Conservation (phyloP, 35 echinoderm and acorn worm species). For the Apostichopus japonicus region DNA sequence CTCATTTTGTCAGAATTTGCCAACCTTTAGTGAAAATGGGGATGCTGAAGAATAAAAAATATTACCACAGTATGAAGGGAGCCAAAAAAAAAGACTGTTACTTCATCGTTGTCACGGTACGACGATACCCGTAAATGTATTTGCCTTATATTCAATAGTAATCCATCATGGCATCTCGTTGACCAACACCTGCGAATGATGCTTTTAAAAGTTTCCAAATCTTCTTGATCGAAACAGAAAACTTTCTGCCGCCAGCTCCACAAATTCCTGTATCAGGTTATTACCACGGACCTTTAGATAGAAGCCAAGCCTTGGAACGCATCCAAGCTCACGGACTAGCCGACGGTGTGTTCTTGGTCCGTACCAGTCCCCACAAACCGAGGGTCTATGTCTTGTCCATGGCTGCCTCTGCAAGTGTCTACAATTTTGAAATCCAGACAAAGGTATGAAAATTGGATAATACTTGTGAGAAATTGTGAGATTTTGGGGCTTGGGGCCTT, state of each 20-base stretch:
- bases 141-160: not conserved
- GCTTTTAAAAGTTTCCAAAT: not conserved
- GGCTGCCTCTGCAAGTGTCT: slow-evolving; percentile 76
- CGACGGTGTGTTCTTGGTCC: slow-evolving; percentile 82
- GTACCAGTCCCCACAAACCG: slow-evolving; percentile 87
- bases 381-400: slow-evolving; percentile 90
- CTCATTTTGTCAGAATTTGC: too few relatives aligned
- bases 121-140: too few relatives aligned
- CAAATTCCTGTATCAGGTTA: slow-evolving; percentile 56
- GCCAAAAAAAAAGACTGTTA: too few relatives aligned
- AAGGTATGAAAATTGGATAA: slow-evolving; percentile 63
- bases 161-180: too few relatives aligned
- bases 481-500: too few relatives aligned
- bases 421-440: slow-evolving; percentile 97
- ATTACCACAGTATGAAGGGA: too few relatives aligned
- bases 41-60: too few relatives aligned
- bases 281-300: slow-evolving; percentile 82
- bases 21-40: too few relatives aligned
- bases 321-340: slow-evolving; percentile 68
- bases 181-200: not conserved
- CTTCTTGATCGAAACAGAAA: slow-evolving; percentile 55
- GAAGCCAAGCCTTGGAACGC: slow-evolving; percentile 75
- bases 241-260: slow-evolving; percentile 41
- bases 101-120: too few relatives aligned
- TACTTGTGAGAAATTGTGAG: too few relatives aligned